These are phyloP conservation scores for Chrysocyon brachyurus DNA, from an alignment of 2,797 vertebrate genomes.

Conservation along the genomic window DNA sequence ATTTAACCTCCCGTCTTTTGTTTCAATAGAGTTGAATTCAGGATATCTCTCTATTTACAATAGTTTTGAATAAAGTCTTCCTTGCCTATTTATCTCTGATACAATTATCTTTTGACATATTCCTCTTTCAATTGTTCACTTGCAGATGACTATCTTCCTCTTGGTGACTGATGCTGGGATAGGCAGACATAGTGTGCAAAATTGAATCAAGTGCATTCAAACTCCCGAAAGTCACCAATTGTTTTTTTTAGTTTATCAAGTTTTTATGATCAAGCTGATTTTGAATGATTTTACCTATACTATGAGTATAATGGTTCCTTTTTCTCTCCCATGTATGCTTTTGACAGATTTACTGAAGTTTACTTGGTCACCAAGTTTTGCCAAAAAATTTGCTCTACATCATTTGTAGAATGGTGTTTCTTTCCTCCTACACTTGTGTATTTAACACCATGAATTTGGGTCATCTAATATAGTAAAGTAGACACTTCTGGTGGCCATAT, in stretches of 20 bases:
- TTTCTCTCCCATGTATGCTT: not conserved
- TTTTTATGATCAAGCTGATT: not conserved
- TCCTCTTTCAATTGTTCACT: not conserved
- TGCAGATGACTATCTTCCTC: not conserved
- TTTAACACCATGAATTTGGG: slow-evolving; percentile 5
- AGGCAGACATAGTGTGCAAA: not conserved
- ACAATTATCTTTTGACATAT: not conserved
- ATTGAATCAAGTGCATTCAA: not conserved
- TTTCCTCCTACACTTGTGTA: not conserved
- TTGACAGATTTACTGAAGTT: not conserved
- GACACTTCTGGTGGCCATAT: not conserved
- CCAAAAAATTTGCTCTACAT: not conserved
- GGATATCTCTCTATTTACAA: not conserved
- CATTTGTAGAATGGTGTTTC: not conserved
- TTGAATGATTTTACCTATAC: not conserved
- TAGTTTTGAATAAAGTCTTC: not conserved
- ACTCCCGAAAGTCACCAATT: not conserved
- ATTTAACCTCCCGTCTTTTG: not conserved
- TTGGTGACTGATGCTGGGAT: not conserved
- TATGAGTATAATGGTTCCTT: not conserved
- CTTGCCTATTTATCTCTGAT: not conserved
- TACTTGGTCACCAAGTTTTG: not conserved
- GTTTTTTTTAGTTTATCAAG: not conserved
- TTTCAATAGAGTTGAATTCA: not conserved
- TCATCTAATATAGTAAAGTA: not conserved